Base-by-base conservation (phyloP, 2,797 vertebrate genomes). In the Choloepus didactylus region DNA sequence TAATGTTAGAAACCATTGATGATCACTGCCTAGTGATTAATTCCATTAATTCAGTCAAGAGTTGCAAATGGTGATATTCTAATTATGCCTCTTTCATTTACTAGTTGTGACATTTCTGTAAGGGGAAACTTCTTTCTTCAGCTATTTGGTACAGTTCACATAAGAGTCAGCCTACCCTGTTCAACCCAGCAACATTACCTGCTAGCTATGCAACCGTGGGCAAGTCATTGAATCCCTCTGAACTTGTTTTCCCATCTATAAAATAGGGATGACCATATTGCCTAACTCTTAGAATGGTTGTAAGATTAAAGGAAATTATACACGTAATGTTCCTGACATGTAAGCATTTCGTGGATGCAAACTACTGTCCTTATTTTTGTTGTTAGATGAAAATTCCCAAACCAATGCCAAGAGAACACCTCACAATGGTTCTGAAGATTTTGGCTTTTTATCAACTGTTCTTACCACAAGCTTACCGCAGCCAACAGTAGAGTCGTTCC, bases 401-500 rank as follows among this genome's bases (percentile, higher is more conserved):
- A 54, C n/a, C 41, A 62, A 66, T 49, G 29, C 72, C 51, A 27
- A 19, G 23, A 44, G 56, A 23, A 18, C 29, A 27, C 14, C 9
- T 11, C 46, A 6, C 23, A 2, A 5, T 51, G 59, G 59, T 31
- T 16, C 59, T 31, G 83, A 73, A 12, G 56, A 51, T 27, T 49
- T 12, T 18, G 86, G 66, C n/a, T 91, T 60, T 73, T 83, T 67
- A 82, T 56, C 77, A 14, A 84, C 54, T 75, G 60, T 83, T 67
- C 56, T 73, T 83, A 70, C 27, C 15, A 16, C 54, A 73, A 96
- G 64, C 93, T 96, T 77, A 87, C 49, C 38, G 60, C 81, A 56
- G 44, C 89, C 62, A 70, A 86, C 69, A 5, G 11, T 1, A n/a
- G 76, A 59, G 25, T 4, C 46, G 73, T 35, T 93, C 77, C 27